Conservation (phyloP, 2,797 vertebrate genomes). For the Allobates femoralis region DNA sequence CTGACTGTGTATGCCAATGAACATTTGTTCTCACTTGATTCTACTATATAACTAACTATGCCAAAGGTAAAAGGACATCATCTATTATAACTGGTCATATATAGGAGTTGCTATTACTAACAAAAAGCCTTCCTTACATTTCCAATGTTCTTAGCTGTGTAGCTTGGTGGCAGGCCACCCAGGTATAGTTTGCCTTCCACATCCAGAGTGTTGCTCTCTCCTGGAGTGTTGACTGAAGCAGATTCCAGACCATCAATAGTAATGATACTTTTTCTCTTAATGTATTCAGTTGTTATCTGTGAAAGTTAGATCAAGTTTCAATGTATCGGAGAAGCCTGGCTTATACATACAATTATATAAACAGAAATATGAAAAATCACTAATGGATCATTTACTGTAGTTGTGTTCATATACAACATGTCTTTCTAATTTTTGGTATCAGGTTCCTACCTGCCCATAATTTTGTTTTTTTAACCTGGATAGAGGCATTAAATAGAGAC, state of each 20-base stretch:
- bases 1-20: too few relatives aligned
- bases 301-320: background rate
- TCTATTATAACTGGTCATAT: background rate
- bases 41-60: too few relatives aligned
- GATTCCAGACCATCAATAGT: constrained; percentile 77
- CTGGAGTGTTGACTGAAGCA: constrained; percentile 70
- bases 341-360: background rate
- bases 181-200: constrained; percentile 87
- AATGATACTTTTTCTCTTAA: constrained; percentile 79
- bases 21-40: too few relatives aligned
- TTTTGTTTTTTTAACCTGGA: too few relatives aligned
- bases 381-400: background rate
- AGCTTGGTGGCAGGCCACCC: constrained; percentile 84
- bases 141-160: constrained; percentile 80
- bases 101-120: background rate
- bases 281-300: constrained; percentile 85
- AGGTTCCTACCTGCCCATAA: too few relatives aligned
- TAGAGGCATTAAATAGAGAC: too few relatives aligned
- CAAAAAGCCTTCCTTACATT: constrained; percentile 82
- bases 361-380: background rate
- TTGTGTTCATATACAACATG: background rate
- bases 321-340: background rate
- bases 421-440: too few relatives aligned
- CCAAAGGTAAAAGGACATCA: too few relatives aligned
- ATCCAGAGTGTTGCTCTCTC: constrained; percentile 84